A percentile compares a stretch with the other conserved stretches of the same genome.
Conservation (phyloP, 2,888 invertebrate species). For the Drosophila ezoana region DNA sequence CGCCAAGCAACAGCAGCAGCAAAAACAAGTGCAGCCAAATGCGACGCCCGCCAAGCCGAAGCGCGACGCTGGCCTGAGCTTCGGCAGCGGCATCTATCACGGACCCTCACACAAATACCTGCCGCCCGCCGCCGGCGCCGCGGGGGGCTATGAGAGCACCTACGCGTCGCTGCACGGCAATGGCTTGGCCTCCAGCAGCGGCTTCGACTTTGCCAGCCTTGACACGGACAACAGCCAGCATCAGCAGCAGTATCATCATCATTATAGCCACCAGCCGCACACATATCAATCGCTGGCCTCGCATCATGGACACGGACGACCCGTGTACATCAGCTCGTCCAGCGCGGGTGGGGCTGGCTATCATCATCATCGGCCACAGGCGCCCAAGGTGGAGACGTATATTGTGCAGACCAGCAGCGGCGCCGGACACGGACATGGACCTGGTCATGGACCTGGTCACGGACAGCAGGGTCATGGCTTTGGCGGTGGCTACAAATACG, state of each 20-base stretch:
- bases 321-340: constrained; percentile 35
- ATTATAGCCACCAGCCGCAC: constrained; percentile 26
- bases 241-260: constrained; percentile 25
- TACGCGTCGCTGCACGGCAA: constrained; percentile 46
- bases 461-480: constrained; percentile 5
- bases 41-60: constrained; percentile 58
- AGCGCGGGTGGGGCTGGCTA: constrained; percentile 27
- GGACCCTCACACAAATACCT: constrained; percentile 81
- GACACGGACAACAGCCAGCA: constrained; percentile 36
- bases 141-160: constrained; percentile 35
- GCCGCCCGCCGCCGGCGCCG: constrained; percentile 57
- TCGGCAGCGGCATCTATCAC: constrained; percentile 65
- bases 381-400: constrained; percentile 74
- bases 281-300: constrained; percentile 22
- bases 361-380: constrained; percentile 37
- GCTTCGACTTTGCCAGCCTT: constrained; percentile 52
- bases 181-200: constrained; percentile 45
- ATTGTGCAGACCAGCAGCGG: constrained; percentile 63
- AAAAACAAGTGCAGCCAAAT: constrained; percentile 10
- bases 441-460: constrained; percentile 1
- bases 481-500: constrained; percentile 47
- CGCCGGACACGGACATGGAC: constrained; percentile 20
- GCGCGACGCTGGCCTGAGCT: constrained; percentile 72
- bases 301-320: constrained; percentile 50
- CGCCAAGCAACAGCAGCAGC: constrained; percentile 21